These are phyloP conservation scores for rat (Rattus norvegicus) DNA, from an alignment of 2,113 vertebrate genomes.

Conservation along the genomic window GRCr8 NC_086031.1:106053001-106053500, in stretches of 20 bases:
- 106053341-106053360: neutral
- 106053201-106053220: neutral
- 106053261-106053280: neutral
- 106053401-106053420: neutral
- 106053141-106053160: rapidly evolving
- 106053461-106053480: neutral
- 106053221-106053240: rapidly evolving
- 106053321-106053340: neutral
- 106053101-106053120: neutral
- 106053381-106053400: neutral
- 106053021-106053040: neutral
- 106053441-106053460: rapidly evolving
- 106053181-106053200: neutral
- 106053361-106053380: neutral
- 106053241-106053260: neutral
- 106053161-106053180: neutral
- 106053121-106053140: rapidly evolving
- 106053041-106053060: rapidly evolving
- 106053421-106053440: neutral
- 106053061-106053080: neutral
- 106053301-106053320: neutral
- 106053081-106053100: neutral
- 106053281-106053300: neutral
- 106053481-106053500: neutral
- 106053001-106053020: neutral